These are phyloP conservation scores for Ahaetulla prasina DNA, from an alignment of 2,113 vertebrate species.

Conservation along the genomic window DNA sequence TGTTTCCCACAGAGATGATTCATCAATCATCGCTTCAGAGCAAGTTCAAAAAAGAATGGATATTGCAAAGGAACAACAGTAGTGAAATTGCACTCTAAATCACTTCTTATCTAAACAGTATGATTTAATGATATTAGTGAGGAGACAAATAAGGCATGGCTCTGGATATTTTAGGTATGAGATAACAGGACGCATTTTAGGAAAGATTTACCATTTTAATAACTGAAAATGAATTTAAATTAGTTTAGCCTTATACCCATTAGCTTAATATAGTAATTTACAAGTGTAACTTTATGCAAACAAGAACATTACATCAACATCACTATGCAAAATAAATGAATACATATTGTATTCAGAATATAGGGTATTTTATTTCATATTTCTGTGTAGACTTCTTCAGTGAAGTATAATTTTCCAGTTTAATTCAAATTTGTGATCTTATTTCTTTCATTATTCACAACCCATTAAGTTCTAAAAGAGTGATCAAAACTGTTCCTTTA, in stretches of 20 bases:
- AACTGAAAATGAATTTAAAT: conserved; percentile 13
- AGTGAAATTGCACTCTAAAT: conserved; percentile 5
- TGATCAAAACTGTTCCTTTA: neutral
- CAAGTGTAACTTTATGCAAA: neutral
- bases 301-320: neutral
- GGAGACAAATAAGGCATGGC: neutral
- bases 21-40: neutral
- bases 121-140: neutral
- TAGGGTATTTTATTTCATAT: neutral
- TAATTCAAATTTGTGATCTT: neutral
- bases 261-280: neutral
- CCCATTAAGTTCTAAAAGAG: neutral
- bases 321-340: neutral
- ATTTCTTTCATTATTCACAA: neutral
- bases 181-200: neutral
- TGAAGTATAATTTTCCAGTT: neutral
- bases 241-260: neutral
- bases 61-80: neutral
- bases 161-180: neutral
- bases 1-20: neutral
- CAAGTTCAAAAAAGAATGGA: conserved; percentile 7
- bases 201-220: conserved; percentile 3
- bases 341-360: neutral
- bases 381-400: neutral
- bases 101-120: conserved; percentile 7